Percentiles rank a stretch among this genome's conserved stretches.
Evolutionary conservation across 2,797 vertebrate genomes (phyloP).

Genomic region (Muraenolepis orangiensis): DNA sequence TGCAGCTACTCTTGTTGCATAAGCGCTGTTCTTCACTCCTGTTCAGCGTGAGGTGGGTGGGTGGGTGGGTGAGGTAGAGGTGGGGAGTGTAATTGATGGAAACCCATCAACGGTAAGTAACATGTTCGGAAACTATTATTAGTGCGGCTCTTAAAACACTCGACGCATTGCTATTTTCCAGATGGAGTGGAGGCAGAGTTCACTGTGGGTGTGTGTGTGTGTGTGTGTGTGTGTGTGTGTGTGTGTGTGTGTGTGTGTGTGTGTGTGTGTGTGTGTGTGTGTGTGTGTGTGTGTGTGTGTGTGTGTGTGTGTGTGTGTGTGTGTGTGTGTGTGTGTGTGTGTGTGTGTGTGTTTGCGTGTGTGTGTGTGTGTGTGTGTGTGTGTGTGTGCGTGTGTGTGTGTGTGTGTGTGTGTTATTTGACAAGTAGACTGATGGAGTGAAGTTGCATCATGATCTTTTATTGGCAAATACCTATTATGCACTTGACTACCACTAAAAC

Average conservation of each 20-base stretch:
- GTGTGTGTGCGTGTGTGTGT: too few species aligned
- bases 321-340: too few species aligned
- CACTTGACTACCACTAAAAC: too few species aligned
- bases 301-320: too few species aligned
- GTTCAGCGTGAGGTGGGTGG: constrained; percentile 36
- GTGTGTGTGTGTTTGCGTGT: too few species aligned
- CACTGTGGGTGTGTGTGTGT: background rate
- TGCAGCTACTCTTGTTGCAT: constrained; percentile 34
- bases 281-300: too few species aligned
- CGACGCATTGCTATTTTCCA: background rate
- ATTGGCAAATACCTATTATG: too few species aligned
- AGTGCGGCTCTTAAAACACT: background rate
- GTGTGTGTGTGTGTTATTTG: too few species aligned
- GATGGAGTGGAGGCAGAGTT: background rate
- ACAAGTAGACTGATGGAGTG: too few species aligned
- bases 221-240: background rate
- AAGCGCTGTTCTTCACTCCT: constrained; percentile 36
- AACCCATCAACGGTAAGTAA: constrained; percentile 28
- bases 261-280: background rate
- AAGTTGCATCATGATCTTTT: too few species aligned
- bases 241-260: background rate
- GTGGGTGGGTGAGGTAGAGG: constrained; percentile 32
- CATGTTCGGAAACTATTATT: constrained; percentile 35
- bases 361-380: too few species aligned
- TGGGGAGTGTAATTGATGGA: constrained; percentile 46